Base-by-base conservation (phyloP, 1,140 invertebrate genomes). In the Drosophila lini region DNA sequence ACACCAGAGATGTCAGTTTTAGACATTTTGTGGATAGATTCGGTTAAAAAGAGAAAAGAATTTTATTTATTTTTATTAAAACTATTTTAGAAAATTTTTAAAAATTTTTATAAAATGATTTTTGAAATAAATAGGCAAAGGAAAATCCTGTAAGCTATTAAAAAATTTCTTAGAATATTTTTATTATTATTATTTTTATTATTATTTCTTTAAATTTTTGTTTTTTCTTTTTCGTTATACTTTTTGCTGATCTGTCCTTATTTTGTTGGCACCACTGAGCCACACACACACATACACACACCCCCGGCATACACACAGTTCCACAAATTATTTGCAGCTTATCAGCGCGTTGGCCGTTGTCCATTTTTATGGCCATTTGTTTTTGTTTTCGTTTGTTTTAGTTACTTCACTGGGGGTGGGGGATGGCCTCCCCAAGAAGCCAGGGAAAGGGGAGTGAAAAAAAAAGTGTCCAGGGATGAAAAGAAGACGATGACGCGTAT, bases 291-390 rank as follows among this genome's bases (percentile, higher is more conserved):
- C 3, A 59, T 6, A 15, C 45, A 36, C 31, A 63, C 41, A 38
- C n/a, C 32, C 34, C 19, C 19, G 34, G 52, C 52, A 19, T 19
- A n/a, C 45, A 60, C 44, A 60, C 52, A 45, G 67, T 60, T 68
- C 67, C 78, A 88, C 83, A 88, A 88, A 88, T 88, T 88, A 88
- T 88, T 88, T 88, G 80, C 83, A 88, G 83, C 83, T 88, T 88
- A 88, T 88, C 83, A 83, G 80, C 83, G 83, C 84, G 77, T 65
- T 65, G 69, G 84, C 83, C 78, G 80, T 83, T 88, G 83, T 89
- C 84, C 83, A 89, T 83, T 88, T 84, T 89, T 89, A 88, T 88
- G 84, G 76, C 63, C 64, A 83, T 89, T 85, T 74, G 78, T 57
- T 82, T 83, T 88, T 88, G 84, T 88, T 89, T 80, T 88, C 57